Evolutionary conservation across 1,140 invertebrate genomes (phyloP), one percentile per base, ranked within the genome.

Genomic region (Holotrichia oblita): DNA sequence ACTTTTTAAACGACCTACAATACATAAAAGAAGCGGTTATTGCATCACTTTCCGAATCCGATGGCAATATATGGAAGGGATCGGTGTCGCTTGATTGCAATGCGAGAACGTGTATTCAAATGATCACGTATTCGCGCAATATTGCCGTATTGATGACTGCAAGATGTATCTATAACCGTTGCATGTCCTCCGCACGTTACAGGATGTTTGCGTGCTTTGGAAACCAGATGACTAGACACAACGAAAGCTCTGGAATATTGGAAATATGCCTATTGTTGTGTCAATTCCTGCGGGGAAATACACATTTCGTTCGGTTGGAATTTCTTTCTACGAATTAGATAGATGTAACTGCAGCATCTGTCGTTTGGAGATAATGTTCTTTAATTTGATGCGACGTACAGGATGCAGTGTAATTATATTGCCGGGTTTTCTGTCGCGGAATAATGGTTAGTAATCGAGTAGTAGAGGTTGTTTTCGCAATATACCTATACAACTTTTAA

Each of bases 211-310:
- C 48, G 48, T 55, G 48, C 48, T 17, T 55, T n/a, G 48, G 17
- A 55, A 55, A n/a, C 48, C 14, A 17, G 48, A 55, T 55, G 48
- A 55, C 48, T 34, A 34, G 48, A 17, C 14, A 17, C 17, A 55
- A 34, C 4, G 48, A 17, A 55, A 17, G 17, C 17, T 55, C 48
- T 55, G 14, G 17, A 55, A 55, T 14, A 14, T 17, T 55, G 14
- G 48, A 55, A 55, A 55, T 55, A 55, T 55, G 48, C 17, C 14
- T 55, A 55, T 55, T 55, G 48, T 55, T 17, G 48, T 55, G 48
- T 55, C 48, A 55, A 55, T 17, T n/a, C 6, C 48, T n/a, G n/a
- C n/a, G n/a, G 6, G 48, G 48, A n/a, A 55, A 14, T 17, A 55
- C 6, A 55, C 48, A 17, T 55, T 55, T 7, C n/a, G n/a, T 55